phyloP scores from a whole-genome alignment of 2,888 invertebrate species.

The Ophion costatus region DNA sequence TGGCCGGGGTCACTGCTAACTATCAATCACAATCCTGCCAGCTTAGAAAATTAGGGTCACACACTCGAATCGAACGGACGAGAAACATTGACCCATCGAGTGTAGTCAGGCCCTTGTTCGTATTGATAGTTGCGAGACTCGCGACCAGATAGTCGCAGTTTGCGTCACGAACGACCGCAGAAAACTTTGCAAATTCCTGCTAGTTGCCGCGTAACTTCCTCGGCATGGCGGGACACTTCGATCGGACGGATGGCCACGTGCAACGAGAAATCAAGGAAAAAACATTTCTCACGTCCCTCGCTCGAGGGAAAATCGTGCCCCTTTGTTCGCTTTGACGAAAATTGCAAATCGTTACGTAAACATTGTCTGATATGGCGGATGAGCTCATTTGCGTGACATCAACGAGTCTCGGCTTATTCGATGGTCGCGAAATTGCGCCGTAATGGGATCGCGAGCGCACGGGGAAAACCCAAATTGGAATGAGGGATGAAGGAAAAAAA shows the following conservation, averaged over 20 bases:
- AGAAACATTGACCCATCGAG: slow-evolving; percentile 33
- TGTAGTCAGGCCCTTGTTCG: slow-evolving; percentile 22
- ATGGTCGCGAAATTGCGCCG: neutral
- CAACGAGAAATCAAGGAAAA: neutral
- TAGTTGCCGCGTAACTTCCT: neutral
- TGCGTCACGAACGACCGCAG: neutral
- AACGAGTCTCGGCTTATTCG: neutral
- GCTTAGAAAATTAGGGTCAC: slow-evolving; percentile 62
- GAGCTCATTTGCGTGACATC: neutral
- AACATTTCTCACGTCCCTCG: neutral
- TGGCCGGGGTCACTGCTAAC: slow-evolving; percentile 65
- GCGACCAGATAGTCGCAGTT: neutral
- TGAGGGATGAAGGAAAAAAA: slow-evolving; percentile 65
- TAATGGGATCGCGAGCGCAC: neutral
- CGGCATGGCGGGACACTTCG: neutral
- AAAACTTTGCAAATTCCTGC: neutral
- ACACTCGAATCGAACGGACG: slow-evolving; percentile 56
- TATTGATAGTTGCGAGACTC: slow-evolving; percentile 22
- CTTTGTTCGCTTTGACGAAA: neutral
- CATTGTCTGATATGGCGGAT: neutral
- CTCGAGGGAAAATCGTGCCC: neutral
- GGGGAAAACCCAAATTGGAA: slow-evolving; percentile 46
- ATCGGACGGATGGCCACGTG: neutral
- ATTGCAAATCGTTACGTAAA: neutral
- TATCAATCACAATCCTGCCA: slow-evolving; percentile 64